Evolutionary conservation across 2,888 invertebrate species (phyloP).

Genomic region (Ptychoptera albimana): DNA sequence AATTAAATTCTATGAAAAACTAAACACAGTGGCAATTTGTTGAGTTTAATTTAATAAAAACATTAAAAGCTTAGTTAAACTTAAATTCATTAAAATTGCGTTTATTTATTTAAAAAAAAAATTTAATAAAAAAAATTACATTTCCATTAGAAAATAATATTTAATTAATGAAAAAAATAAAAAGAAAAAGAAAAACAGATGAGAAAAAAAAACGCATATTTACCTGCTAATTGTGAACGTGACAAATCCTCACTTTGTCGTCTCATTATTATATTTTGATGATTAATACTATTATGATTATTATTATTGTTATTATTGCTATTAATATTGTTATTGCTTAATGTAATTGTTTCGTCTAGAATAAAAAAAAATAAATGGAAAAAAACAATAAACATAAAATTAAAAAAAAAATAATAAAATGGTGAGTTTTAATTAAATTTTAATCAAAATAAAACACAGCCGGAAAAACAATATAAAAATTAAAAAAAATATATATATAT

Average conservation of each 20-base stretch:
- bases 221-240: conserved; percentile 12
- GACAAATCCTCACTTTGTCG: conserved; percentile 12
- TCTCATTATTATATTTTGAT: conserved; percentile 7
- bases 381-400: neutral
- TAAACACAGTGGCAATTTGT: too few species aligned
- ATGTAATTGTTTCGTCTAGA: too few species aligned
- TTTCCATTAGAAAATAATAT: neutral
- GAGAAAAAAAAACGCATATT: neutral
- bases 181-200: conserved; percentile 2
- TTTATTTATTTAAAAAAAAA: too few species aligned
- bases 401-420: neutral
- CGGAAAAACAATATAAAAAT: neutral
- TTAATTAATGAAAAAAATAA: neutral
- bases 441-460: neutral
- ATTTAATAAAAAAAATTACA: neutral
- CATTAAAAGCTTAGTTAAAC: too few species aligned
- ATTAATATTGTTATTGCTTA: too few species aligned
- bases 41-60: too few species aligned
- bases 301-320: too few species aligned
- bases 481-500: too few species aligned
- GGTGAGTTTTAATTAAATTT: neutral
- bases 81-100: too few species aligned
- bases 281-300: too few species aligned
- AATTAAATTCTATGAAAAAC: too few species aligned
- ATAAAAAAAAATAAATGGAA: too few species aligned